phyloP scores from a whole-genome alignment of 2,888 invertebrate species.

The Malthinus flaveolus region DNA sequence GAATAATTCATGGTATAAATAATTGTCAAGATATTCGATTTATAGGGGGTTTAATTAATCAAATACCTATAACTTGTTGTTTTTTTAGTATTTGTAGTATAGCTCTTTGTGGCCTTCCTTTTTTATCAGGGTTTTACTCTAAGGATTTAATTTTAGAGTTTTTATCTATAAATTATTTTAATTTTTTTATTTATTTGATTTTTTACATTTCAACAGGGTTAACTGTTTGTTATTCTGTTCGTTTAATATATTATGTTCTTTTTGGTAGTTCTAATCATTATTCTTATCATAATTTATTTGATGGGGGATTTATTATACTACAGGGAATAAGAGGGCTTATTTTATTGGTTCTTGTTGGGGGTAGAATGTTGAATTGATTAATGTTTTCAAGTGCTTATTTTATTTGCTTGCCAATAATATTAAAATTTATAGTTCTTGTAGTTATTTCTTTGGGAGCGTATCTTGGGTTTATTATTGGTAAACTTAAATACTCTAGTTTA shows the following conservation, averaged over 20 bases:
- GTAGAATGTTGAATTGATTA: constrained; percentile 59
- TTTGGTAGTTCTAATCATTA: constrained; percentile 57
- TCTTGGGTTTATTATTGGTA: constrained; percentile 50
- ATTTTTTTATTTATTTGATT: constrained; percentile 60
- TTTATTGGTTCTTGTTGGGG: constrained; percentile 59
- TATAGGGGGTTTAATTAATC: constrained; percentile 58
- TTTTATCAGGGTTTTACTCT: constrained; percentile 67
- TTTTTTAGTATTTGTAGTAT: constrained; percentile 66
- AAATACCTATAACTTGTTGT: constrained; percentile 64
- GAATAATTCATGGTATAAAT: constrained; percentile 66
- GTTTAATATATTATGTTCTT: constrained; percentile 61
- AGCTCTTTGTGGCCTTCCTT: constrained; percentile 66
- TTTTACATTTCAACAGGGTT: constrained; percentile 62
- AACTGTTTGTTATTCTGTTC: constrained; percentile 62
- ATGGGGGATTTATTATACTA: constrained; percentile 57
- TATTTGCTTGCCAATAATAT: constrained; percentile 58
- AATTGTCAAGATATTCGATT: constrained; percentile 71
- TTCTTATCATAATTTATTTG: constrained; percentile 57
- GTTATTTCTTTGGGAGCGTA: constrained; percentile 57
- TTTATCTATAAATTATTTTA: constrained; percentile 58
- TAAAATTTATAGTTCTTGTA: constrained; percentile 61
- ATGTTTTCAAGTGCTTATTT: constrained; percentile 59
- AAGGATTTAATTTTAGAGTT: constrained; percentile 66
- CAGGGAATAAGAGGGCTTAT: constrained; percentile 52
- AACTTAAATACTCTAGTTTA: constrained; percentile 52